Conservation (phyloP, 37 sponge, comb jelly and placozoan species). For the Amphimedon queenslandica region DNA sequence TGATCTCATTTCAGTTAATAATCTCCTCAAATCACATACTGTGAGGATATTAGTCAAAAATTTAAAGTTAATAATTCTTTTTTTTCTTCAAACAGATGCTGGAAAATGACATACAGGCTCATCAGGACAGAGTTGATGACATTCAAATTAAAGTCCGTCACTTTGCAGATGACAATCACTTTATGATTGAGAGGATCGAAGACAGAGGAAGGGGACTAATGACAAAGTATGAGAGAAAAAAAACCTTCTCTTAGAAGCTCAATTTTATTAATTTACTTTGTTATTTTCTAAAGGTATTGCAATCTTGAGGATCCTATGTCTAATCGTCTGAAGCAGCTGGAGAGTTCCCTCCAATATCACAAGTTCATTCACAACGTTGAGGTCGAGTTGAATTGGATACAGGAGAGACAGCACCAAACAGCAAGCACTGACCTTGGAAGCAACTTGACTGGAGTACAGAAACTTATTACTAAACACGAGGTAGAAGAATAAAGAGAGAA, state of each 20-base stretch:
- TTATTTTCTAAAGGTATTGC: constrained; percentile 57
- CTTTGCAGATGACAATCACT: constrained; percentile 83
- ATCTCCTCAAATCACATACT: constrained; percentile 79
- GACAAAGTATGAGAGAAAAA: constrained; percentile 47
- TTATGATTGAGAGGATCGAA: constrained; percentile 84
- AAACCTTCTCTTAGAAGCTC: not conserved
- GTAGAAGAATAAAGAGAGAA: no score
- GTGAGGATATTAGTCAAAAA: constrained; percentile 16
- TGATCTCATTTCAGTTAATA: constrained; percentile 78
- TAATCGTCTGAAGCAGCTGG: constrained; percentile 62
- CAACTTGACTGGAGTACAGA: constrained; percentile 74
- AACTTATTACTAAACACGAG: constrained; percentile 77
- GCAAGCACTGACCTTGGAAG: constrained; percentile 56
- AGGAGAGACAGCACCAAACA: constrained; percentile 70
- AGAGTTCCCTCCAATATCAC: constrained; percentile 71
- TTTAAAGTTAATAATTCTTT: not conserved
- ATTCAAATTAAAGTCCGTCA: constrained; percentile 63
- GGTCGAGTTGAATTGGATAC: constrained; percentile 81
- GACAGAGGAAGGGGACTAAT: constrained; percentile 76
- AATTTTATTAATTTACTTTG: not conserved
- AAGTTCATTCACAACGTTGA: constrained; percentile 79
- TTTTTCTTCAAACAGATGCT: constrained; percentile 42
- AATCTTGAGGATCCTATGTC: constrained; percentile 82
- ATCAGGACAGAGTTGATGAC: constrained; percentile 81
- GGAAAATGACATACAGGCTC: constrained; percentile 79